Evolutionary conservation across 2,888 invertebrate species (phyloP).

Genomic region (Suillia variegata): DNA sequence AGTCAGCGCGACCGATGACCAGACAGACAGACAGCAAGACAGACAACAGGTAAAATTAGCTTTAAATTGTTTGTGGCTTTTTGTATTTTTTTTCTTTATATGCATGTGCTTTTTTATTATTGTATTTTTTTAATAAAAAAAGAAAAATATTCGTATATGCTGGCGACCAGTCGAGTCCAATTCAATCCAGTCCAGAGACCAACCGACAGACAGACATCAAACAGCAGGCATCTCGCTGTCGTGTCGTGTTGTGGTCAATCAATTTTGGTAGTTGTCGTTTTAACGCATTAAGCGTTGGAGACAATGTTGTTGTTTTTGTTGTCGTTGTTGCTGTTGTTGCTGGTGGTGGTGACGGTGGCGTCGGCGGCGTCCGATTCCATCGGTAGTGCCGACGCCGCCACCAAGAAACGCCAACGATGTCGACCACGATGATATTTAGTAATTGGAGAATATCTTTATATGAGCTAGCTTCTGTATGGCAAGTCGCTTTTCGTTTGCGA

Average conservation of each 20-base stretch:
- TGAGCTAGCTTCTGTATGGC: too few relatives aligned
- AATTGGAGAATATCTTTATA: not conserved
- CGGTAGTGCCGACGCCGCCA: too few relatives aligned
- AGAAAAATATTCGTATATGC: too few relatives aligned
- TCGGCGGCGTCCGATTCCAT: too few relatives aligned
- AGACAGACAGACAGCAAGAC: too few relatives aligned
- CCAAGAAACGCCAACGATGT: too few relatives aligned
- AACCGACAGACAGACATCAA: slow-evolving; percentile 29
- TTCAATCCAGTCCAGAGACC: too few relatives aligned
- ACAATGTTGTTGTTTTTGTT: not conserved
- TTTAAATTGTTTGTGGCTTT: not conserved
- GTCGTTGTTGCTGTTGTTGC: not conserved
- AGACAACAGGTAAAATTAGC: not conserved
- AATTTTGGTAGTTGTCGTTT: not conserved
- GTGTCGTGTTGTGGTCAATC: slow-evolving; percentile 3
- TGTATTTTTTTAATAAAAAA: too few relatives aligned
- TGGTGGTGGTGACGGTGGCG: not conserved
- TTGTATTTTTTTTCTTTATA: not conserved
- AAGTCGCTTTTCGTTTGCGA: too few relatives aligned
- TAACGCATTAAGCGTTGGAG: not conserved
- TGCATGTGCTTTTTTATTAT: too few relatives aligned
- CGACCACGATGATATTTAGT: not conserved
- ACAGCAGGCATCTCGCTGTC: slow-evolving; percentile 28
- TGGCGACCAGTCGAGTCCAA: too few relatives aligned
- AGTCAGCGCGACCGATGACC: too few relatives aligned